Percentiles rank a stretch among this genome's conserved stretches.
Conservation (phyloP, 2,888 invertebrate genomes). For the Calephelis perditalis region DNA sequence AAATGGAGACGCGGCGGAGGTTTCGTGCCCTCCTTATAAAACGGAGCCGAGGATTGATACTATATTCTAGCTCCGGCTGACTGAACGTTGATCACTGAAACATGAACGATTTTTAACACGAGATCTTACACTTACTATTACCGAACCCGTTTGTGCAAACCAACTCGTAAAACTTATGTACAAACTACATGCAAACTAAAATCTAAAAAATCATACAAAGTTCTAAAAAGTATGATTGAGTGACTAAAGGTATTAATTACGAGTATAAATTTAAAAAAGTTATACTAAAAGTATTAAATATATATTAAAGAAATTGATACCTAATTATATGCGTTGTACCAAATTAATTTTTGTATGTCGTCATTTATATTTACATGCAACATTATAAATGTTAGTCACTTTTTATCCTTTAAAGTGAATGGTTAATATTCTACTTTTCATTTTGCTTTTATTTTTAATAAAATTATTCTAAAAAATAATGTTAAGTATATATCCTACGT, state of each 20-base stretch:
- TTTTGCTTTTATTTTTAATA: no score
- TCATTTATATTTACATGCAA: no score
- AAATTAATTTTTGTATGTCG: no score
- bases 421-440: no score
- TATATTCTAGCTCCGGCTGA: constrained; percentile 71
- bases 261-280: no score
- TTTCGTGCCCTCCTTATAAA: constrained; percentile 55
- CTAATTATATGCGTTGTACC: no score
- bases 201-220: neutral
- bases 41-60: constrained; percentile 52
- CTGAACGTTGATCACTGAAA: constrained; percentile 74
- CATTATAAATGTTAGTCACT: no score
- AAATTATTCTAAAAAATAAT: no score
- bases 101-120: constrained; percentile 63
- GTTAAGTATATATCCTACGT: no score
- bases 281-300: neutral
- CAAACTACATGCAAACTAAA: constrained; percentile 17
- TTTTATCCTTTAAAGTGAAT: no score
- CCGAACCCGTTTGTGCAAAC: constrained; percentile 52
- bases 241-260: neutral
- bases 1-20: constrained; percentile 70
- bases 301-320: no score
- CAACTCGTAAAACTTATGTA: constrained; percentile 26
- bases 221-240: no score
- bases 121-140: constrained; percentile 46